Evolutionary conservation across 2,113 vertebrate genomes (phyloP).

Genomic region (Odontophorus gujanensis): DNA sequence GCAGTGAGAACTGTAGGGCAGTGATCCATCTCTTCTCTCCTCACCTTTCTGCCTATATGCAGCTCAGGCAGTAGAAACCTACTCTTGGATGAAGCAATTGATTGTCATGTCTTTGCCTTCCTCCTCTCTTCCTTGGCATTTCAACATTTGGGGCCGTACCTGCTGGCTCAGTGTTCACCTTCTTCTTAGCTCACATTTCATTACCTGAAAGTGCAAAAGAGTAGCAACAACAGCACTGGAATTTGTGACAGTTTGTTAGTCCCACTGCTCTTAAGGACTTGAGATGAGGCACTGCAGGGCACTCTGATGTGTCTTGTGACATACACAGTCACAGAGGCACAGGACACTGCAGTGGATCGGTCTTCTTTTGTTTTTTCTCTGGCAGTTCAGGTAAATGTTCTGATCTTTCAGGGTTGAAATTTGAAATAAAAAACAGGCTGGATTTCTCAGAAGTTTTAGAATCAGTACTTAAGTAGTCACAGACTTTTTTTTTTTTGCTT

Average conservation of each 20-base stretch:
- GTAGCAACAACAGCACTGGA: background rate
- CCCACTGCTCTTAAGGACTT: background rate
- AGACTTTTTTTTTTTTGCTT: background rate
- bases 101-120: background rate
- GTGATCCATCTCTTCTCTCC: background rate
- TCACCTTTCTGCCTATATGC: background rate
- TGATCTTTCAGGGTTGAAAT: background rate
- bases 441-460: background rate
- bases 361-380: background rate
- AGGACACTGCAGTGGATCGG: background rate
- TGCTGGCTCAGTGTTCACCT: background rate
- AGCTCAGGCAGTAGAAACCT: background rate
- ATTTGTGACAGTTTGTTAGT: background rate
- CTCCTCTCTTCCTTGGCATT: background rate
- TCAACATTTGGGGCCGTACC: background rate
- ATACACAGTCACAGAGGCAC: background rate
- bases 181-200: background rate
- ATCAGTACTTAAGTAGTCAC: background rate
- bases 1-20: background rate
- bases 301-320: background rate
- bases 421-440: background rate
- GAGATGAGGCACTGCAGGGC: background rate
- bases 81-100: background rate
- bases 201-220: background rate
- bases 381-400: background rate